Evolutionary conservation across 2,888 invertebrate genomes (phyloP).

Genomic region (Petrolisthes manimaculis): DNA sequence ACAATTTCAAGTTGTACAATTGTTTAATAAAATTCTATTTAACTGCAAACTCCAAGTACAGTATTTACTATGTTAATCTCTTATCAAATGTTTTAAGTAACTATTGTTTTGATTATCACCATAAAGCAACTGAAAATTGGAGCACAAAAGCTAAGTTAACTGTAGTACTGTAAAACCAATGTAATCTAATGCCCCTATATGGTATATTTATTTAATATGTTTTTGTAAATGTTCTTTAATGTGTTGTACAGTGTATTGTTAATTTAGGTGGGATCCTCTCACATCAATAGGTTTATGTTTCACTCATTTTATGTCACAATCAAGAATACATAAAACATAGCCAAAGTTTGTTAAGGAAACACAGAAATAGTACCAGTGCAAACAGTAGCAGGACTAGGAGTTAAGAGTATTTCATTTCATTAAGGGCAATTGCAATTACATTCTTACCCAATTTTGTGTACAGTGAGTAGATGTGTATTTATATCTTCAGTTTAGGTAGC

Average conservation of each 20-base stretch:
- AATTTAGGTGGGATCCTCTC: not conserved
- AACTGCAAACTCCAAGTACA: too few species aligned
- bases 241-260: conserved; percentile 29
- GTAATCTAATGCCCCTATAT: conserved; percentile 8
- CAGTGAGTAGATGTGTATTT: conserved; percentile 42
- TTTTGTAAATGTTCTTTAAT: conserved; percentile 12
- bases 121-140: not conserved
- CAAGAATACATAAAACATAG: conserved; percentile 8
- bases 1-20: too few species aligned
- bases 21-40: too few species aligned
- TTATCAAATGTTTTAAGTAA: too few species aligned
- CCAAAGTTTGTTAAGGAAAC: conserved; percentile 33
- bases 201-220: conserved; percentile 19
- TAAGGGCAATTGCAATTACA: conserved; percentile 41
- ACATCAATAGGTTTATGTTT: conserved; percentile 24
- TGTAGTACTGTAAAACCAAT: not conserved
- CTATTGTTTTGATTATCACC: not conserved
- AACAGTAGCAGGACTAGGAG: conserved; percentile 39
- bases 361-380: conserved; percentile 42
- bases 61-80: too few species aligned
- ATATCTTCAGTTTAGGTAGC: conserved; percentile 31
- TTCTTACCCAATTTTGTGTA: conserved; percentile 25
- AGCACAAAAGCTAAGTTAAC: conserved; percentile 33
- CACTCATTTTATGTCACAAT: conserved; percentile 15
- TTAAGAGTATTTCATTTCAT: conserved; percentile 20